Conservation (phyloP, 2,113 vertebrate genomes). For the Upupa epops region DNA sequence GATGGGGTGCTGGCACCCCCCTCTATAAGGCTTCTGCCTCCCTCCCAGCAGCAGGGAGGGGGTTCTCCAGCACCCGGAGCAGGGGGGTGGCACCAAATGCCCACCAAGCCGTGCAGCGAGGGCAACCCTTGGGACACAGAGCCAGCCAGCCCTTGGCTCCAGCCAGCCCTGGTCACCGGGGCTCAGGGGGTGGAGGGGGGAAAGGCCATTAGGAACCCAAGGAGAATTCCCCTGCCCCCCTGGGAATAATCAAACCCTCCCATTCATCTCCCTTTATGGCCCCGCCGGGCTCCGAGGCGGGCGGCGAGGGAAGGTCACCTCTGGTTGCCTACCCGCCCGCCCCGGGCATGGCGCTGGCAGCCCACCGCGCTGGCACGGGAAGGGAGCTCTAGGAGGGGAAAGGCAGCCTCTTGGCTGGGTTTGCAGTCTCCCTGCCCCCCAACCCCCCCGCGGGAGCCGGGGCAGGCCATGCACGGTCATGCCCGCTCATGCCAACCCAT, state of each 20-base stretch:
- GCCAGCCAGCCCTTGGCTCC: constrained; percentile 31
- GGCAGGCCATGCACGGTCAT: not conserved
- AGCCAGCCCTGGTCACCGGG: too few species aligned
- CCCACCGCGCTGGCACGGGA: not conserved
- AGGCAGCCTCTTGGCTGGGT: not conserved
- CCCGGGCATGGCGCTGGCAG: not conserved
- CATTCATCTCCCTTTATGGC: constrained; percentile 55
- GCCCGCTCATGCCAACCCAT: not conserved
- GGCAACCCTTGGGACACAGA: constrained; percentile 3
- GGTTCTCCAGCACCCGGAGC: not conserved
- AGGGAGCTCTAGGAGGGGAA: not conserved
- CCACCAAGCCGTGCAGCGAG: not conserved
- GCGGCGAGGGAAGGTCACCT: constrained; percentile 48
- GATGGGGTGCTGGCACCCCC: not conserved
- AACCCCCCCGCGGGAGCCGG: too few species aligned
- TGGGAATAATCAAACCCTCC: constrained; percentile 39
- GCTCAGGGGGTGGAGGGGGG: too few species aligned
- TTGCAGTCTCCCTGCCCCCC: too few species aligned
- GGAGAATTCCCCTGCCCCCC: constrained; percentile 55
- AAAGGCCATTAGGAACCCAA: constrained; percentile 44
- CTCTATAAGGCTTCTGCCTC: not conserved
- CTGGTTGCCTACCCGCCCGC: constrained; percentile 12
- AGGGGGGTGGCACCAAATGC: not conserved
- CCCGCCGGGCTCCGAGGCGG: not conserved
- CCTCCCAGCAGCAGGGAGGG: not conserved